Conservation (phyloP, 2,888 invertebrate species). For the Tuberolachnus salignus region DNA sequence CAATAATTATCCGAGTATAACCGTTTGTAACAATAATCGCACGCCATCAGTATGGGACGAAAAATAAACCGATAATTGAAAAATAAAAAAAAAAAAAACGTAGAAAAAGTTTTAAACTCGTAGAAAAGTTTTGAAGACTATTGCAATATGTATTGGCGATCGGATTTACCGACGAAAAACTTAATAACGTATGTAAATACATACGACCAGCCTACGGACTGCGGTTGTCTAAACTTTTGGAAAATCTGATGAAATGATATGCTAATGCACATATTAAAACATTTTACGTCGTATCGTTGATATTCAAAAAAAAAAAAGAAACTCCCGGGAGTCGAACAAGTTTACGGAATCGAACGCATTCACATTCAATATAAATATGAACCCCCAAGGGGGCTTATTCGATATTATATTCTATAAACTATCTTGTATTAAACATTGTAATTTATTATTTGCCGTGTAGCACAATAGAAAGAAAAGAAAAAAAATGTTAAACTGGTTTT, state of each 20-base stretch:
- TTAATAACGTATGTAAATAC: background rate
- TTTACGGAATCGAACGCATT: too few species aligned
- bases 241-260: background rate
- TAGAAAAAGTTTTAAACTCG: background rate
- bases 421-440: too few species aligned
- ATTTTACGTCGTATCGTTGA: background rate
- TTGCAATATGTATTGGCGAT: background rate
- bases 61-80: background rate
- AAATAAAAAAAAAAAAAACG: too few species aligned
- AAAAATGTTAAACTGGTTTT: too few species aligned
- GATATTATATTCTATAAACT: too few species aligned
- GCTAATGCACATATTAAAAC: background rate
- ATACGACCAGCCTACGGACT: background rate
- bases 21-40: too few species aligned
- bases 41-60: too few species aligned
- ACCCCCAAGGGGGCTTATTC: too few species aligned
- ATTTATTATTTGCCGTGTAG: too few species aligned
- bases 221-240: conserved; percentile 10
- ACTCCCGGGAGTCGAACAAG: background rate
- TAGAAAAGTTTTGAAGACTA: background rate
- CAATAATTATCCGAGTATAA: too few species aligned
- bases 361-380: too few species aligned
- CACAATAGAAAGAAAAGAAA: too few species aligned
- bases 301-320: conserved; percentile 3
- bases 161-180: conserved; percentile 1